Evolutionary conservation across 1,140 invertebrate genomes (phyloP).

Genomic region (Portunus trituberculatus): DNA sequence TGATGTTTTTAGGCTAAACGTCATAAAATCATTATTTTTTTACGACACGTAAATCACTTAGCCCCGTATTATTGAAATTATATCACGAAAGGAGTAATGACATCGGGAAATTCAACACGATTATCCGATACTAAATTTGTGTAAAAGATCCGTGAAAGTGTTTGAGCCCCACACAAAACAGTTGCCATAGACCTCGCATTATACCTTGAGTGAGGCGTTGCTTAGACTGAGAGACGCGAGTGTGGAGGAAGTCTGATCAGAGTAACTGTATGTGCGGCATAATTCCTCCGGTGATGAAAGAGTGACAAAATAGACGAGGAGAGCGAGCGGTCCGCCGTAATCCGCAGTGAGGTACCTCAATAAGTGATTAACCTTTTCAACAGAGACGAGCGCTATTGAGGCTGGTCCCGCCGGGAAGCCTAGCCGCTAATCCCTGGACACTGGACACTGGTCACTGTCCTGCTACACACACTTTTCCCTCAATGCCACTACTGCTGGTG

Average conservation of each 20-base stretch:
- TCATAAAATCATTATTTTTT: too few relatives aligned
- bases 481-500: background rate
- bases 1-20: too few relatives aligned
- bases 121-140: too few relatives aligned
- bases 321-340: conserved; percentile 18
- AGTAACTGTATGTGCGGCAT: background rate
- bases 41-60: too few relatives aligned
- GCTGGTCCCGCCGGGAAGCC: background rate
- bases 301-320: background rate
- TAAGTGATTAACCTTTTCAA: conserved; percentile 59
- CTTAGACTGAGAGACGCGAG: background rate
- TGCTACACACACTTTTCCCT: background rate
- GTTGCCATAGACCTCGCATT: too few relatives aligned
- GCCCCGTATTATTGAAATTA: too few relatives aligned
- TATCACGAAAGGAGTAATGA: too few relatives aligned
- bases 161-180: too few relatives aligned
- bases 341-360: conserved; percentile 29
- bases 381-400: conserved; percentile 42
- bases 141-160: too few relatives aligned
- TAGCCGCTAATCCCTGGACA: background rate
- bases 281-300: conserved; percentile 20
- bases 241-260: background rate
- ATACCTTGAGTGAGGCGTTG: too few relatives aligned
- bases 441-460: conserved; percentile 15
- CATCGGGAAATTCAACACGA: too few relatives aligned